Conservation (phyloP, 2,113 vertebrate species). For the Dicaeum eximium region DNA sequence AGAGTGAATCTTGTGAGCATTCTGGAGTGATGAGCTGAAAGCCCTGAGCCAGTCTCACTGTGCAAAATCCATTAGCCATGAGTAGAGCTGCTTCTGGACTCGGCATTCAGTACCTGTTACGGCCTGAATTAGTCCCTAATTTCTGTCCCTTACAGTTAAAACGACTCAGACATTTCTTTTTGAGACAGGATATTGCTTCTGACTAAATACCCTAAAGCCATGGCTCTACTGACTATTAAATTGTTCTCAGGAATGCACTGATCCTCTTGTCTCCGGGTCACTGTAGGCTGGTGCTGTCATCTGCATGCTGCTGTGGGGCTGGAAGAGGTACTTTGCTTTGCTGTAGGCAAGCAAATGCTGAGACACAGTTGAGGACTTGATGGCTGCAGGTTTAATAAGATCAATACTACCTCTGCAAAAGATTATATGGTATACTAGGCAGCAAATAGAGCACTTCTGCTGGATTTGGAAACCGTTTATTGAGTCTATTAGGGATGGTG, state of each 20-base stretch:
- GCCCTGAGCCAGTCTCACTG: neutral
- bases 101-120: constrained; percentile 5
- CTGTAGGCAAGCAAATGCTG: constrained; percentile 18
- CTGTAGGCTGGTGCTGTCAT: neutral
- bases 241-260: neutral
- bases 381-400: constrained; percentile 72
- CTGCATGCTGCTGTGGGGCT: neutral
- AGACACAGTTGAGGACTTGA: constrained; percentile 33
- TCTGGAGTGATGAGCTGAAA: neutral
- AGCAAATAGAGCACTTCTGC: constrained; percentile 79
- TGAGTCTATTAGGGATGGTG: constrained; percentile 65
- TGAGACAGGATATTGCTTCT: neutral
- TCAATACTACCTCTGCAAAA: constrained; percentile 75
- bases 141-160: constrained; percentile 31
- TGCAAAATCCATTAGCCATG: constrained; percentile 23
- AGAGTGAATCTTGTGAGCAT: neutral
- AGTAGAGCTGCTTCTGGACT: neutral
- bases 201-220: constrained; percentile 9
- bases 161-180: constrained; percentile 4
- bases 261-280: neutral
- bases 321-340: neutral
- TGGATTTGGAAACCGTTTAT: constrained; percentile 73
- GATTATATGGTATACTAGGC: constrained; percentile 78
- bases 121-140: constrained; percentile 37
- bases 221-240: neutral